Evolutionary conservation across 2,797 vertebrate genomes (phyloP).

Genomic region (Rhodeus uyekii): DNA sequence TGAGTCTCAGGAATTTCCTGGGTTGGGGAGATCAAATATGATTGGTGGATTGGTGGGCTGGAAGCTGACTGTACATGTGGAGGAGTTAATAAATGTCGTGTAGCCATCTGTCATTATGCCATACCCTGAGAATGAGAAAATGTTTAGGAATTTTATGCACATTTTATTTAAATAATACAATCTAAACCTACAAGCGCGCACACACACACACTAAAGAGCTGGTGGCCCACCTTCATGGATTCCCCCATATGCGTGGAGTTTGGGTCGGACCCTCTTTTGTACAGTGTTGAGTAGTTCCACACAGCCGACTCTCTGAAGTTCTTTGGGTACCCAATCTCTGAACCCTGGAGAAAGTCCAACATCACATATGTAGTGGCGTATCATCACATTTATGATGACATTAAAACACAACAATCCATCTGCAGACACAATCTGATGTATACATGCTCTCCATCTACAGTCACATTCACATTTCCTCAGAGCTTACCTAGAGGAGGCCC

Average conservation of each 20-base stretch:
- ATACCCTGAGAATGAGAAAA: constrained; percentile 75
- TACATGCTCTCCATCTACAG: background rate
- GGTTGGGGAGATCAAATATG: constrained; percentile 89
- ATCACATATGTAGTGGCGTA: constrained; percentile 6
- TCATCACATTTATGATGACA: background rate
- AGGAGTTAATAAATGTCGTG: constrained; percentile 89
- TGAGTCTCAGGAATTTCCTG: constrained; percentile 82
- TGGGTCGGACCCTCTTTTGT: constrained; percentile 86
- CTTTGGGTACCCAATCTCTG: constrained; percentile 91
- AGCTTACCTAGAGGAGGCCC: constrained; percentile 89
- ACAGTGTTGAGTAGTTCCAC: constrained; percentile 89
- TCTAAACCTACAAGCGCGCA: background rate
- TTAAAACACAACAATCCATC: constrained; percentile 14
- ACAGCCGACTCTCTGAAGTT: constrained; percentile 88
- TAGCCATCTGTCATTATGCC: constrained; percentile 91
- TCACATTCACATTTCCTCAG: background rate
- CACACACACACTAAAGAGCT: background rate
- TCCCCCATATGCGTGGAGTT: constrained; percentile 87
- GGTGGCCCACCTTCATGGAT: constrained; percentile 92
- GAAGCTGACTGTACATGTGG: constrained; percentile 90
- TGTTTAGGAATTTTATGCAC: background rate
- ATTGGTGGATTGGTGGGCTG: constrained; percentile 90
- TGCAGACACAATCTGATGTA: constrained; percentile 23
- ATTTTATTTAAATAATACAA: background rate
- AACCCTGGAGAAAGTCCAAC: constrained; percentile 77